These are phyloP conservation scores for Chrysaora quinquecirrha DNA, from an alignment of 30 jellyfish, hydroid and myxozoan species.

Conservation along the genomic window DNA sequence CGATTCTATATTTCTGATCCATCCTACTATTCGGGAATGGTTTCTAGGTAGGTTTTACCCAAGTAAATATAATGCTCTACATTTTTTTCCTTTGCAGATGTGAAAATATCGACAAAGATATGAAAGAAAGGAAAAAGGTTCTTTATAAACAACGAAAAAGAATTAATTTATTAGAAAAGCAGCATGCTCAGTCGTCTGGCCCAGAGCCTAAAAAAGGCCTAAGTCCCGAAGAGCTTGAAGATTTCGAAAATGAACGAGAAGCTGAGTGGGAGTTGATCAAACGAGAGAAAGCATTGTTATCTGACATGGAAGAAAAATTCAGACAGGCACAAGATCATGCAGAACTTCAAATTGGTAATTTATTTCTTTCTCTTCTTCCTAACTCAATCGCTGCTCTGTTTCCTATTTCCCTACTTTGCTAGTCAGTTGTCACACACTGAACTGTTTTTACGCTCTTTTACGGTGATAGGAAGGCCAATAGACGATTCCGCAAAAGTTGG, in stretches of 20 bases:
- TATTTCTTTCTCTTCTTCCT: too few species aligned
- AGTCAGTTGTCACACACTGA: too few species aligned
- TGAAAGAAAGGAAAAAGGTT: constrained; percentile 84
- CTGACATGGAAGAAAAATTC: constrained; percentile 82
- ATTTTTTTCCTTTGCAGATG: constrained; percentile 59
- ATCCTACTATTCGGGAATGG: too few species aligned
- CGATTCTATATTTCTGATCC: too few species aligned
- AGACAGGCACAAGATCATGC: constrained; percentile 82
- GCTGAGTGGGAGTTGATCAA: constrained; percentile 87
- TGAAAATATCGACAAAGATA: constrained; percentile 72
- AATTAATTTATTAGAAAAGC: constrained; percentile 85
- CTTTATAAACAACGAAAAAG: constrained; percentile 89
- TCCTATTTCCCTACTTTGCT: too few species aligned
- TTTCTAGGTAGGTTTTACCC: too few species aligned
- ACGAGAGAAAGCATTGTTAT: constrained; percentile 75
- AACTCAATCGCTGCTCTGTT: too few species aligned
- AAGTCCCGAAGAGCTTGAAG: constrained; percentile 84
- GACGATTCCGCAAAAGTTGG: too few species aligned
- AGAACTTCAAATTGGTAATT: constrained; percentile 79
- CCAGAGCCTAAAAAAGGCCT: constrained; percentile 74
- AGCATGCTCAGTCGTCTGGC: constrained; percentile 90
- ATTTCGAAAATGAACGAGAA: constrained; percentile 80
- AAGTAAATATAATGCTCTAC: too few species aligned
- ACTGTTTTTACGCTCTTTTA: too few species aligned
- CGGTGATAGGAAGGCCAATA: too few species aligned